These are phyloP conservation scores for Drosophila multiciliata DNA, from an alignment of 2,888 invertebrate species.

Conservation along the genomic window DNA sequence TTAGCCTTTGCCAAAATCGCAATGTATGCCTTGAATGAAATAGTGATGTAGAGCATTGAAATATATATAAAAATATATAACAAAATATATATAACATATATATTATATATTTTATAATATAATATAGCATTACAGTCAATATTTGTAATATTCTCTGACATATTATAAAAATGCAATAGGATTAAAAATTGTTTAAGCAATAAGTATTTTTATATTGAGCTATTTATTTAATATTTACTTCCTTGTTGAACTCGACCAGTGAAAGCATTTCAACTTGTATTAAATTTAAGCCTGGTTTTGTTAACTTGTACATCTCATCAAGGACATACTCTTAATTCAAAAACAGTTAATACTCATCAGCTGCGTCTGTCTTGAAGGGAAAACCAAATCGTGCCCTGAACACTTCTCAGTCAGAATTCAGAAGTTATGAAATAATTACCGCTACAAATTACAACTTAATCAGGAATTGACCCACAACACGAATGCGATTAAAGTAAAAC, in stretches of 20 bases:
- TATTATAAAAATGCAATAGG: too few species aligned
- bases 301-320: neutral
- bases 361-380: constrained; percentile 1
- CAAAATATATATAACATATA: too few species aligned
- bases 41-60: too few species aligned
- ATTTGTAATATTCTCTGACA: too few species aligned
- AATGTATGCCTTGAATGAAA: too few species aligned
- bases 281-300: neutral
- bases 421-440: constrained; percentile 59
- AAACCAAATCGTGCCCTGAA: constrained; percentile 7
- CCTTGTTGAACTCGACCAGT: neutral
- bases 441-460: constrained; percentile 77
- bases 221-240: neutral
- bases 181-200: too few species aligned
- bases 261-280: neutral
- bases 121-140: too few species aligned
- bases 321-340: neutral
- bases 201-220: neutral
- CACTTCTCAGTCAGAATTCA: constrained; percentile 46
- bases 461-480: constrained; percentile 72
- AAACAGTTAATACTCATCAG: neutral
- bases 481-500: constrained; percentile 56
- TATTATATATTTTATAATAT: too few species aligned
- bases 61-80: too few species aligned
- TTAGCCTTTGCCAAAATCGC: too few species aligned